A percentile compares a stretch with the other conserved stretches of the same genome.
Conservation (phyloP, 2,888 invertebrate genomes). For the Masnerella sp. region DNA sequence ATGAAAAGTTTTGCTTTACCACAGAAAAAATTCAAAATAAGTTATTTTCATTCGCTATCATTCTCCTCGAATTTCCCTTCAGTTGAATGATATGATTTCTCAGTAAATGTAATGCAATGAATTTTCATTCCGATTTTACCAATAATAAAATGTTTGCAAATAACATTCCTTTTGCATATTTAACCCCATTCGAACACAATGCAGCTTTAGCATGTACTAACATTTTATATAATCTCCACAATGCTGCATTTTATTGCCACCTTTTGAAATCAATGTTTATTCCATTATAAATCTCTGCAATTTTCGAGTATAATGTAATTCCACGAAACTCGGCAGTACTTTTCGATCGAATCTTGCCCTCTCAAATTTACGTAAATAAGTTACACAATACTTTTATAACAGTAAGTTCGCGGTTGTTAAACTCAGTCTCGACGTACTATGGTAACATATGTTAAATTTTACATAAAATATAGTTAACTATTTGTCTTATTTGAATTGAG, state of each 20-base stretch:
- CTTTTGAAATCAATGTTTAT: slow-evolving; percentile 29
- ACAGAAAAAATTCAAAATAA: no score
- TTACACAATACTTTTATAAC: slow-evolving; percentile 11
- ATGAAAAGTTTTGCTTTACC: no score
- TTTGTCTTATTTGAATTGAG: no score
- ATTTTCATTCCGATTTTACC: no score
- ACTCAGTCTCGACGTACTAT: slow-evolving; percentile 8
- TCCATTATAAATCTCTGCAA: slow-evolving; percentile 21
- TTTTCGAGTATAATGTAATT: slow-evolving; percentile 10
- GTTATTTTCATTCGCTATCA: no score
- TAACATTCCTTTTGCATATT: slow-evolving; percentile 4
- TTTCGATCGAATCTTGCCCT: slow-evolving; percentile 27
- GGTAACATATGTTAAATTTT: no score
- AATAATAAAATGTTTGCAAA: neutral
- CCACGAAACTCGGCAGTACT: neutral
- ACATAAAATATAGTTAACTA: no score
- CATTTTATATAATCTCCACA: slow-evolving; percentile 1
- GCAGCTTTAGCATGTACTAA: neutral
- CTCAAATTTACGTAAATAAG: slow-evolving; percentile 20
- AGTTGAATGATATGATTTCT: no score
- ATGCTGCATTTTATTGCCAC: slow-evolving; percentile 17
- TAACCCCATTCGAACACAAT: neutral
- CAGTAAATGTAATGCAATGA: no score
- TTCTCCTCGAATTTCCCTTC: no score
- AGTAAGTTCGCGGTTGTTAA: slow-evolving; percentile 29